Evolutionary conservation across 2,113 vertebrate species (phyloP).

Genomic region (Lagopus leucura): DNA sequence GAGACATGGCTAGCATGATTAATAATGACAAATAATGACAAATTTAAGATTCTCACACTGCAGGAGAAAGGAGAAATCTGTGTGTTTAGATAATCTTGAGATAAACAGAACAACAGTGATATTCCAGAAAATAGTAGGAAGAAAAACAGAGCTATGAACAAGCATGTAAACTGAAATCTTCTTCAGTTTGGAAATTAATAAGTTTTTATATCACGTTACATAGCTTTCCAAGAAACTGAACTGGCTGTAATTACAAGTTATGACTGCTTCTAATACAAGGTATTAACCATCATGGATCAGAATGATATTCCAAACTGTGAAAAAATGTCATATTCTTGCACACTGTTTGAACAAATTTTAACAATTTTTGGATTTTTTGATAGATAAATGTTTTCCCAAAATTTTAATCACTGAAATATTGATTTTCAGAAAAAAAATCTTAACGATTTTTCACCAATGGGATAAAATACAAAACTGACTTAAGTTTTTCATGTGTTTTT

Average conservation of each 20-base stretch:
- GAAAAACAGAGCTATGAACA: background rate
- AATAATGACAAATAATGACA: background rate
- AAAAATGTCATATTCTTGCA: background rate
- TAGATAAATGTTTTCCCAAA: background rate
- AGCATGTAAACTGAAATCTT: background rate
- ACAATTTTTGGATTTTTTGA: background rate
- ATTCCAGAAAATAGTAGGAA: background rate
- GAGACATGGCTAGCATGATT: background rate
- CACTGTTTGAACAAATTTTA: background rate
- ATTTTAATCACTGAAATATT: background rate
- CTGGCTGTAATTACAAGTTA: background rate
- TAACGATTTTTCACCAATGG: background rate
- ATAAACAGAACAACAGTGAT: background rate
- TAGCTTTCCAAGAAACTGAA: background rate
- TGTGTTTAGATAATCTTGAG: background rate
- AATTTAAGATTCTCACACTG: background rate
- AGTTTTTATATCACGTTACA: background rate
- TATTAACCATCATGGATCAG: background rate
- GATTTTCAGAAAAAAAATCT: accelerated
- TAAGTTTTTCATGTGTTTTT: background rate
- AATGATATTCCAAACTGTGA: background rate
- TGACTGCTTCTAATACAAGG: background rate
- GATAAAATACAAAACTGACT: background rate
- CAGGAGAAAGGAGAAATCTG: background rate
- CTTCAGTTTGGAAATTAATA: background rate